Evolutionary conservation across 2,113 vertebrate genomes (phyloP).

Genomic region (Lepus europaeus): DNA sequence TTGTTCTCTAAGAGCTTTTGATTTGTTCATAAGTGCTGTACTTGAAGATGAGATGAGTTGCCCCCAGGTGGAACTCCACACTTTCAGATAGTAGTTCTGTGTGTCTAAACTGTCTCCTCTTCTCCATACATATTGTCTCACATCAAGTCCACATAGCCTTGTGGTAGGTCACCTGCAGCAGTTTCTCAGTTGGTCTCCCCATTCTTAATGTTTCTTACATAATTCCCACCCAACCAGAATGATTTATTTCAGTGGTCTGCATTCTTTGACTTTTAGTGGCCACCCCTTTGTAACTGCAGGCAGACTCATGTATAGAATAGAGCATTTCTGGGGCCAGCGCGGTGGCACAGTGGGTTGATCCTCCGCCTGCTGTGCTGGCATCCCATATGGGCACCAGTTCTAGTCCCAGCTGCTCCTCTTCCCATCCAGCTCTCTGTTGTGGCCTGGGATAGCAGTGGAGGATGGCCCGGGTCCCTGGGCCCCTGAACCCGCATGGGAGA

Average conservation of each 20-base stretch:
- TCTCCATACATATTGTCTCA: not conserved
- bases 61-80: not conserved
- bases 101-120: not conserved
- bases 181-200: not conserved
- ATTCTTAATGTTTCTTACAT: not conserved
- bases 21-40: not conserved
- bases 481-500: too few relatives aligned
- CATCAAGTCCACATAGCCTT: not conserved
- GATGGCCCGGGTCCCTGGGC: too few relatives aligned
- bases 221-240: not conserved
- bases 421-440: too few relatives aligned
- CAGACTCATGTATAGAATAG: not conserved
- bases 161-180: not conserved
- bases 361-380: too few relatives aligned
- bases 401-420: too few relatives aligned
- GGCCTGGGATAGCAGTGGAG: too few relatives aligned
- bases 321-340: too few relatives aligned
- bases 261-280: not conserved
- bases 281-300: not conserved
- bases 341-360: too few relatives aligned
- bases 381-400: too few relatives aligned
- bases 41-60: not conserved
- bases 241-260: not conserved
- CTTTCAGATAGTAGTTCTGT: not conserved
- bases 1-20: not conserved